Percentiles rank a stretch among this genome's conserved stretches.
These are phyloP conservation scores for Cairina moschata DNA, from an alignment of 2,113 vertebrate genomes.

Conservation along the genomic window DNA sequence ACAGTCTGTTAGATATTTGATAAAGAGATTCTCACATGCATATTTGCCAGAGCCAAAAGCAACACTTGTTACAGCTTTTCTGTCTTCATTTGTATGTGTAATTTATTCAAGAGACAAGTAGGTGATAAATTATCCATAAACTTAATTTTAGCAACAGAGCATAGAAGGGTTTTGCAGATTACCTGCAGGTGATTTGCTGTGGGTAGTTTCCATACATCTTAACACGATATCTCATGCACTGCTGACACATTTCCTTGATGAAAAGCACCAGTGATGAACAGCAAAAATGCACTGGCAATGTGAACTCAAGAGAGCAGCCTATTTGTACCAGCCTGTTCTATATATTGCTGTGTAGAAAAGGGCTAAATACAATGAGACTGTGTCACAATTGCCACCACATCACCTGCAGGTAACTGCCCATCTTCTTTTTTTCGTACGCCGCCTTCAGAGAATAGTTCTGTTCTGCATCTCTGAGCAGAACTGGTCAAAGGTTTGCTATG, in stretches of 20 bases:
- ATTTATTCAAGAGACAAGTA: conserved; percentile 63
- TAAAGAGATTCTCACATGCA: conserved; percentile 37
- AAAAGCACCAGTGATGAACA: background rate
- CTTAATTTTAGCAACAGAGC: conserved; percentile 1
- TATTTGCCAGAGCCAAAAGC: conserved; percentile 56
- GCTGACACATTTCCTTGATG: background rate
- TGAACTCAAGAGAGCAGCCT: fast-evolving
- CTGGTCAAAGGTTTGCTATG: background rate
- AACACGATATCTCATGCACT: fast-evolving
- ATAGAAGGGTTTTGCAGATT: background rate
- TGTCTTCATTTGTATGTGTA: conserved; percentile 44
- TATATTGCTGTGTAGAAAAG: fast-evolving
- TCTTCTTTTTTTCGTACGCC: background rate
- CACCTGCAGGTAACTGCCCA: background rate
- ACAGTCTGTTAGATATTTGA: conserved; percentile 51
- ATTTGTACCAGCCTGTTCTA: background rate
- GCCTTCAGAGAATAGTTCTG: background rate
- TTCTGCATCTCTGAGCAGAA: background rate
- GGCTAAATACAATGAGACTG: fast-evolving
- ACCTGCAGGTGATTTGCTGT: background rate
- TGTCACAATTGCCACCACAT: background rate
- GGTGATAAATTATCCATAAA: conserved; percentile 47
- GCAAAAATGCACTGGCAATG: background rate
- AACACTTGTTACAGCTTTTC: conserved; percentile 33
- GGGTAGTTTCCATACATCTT: background rate